phyloP scores from a whole-genome alignment of 1,140 invertebrate species.

The Diprion similis region DNA sequence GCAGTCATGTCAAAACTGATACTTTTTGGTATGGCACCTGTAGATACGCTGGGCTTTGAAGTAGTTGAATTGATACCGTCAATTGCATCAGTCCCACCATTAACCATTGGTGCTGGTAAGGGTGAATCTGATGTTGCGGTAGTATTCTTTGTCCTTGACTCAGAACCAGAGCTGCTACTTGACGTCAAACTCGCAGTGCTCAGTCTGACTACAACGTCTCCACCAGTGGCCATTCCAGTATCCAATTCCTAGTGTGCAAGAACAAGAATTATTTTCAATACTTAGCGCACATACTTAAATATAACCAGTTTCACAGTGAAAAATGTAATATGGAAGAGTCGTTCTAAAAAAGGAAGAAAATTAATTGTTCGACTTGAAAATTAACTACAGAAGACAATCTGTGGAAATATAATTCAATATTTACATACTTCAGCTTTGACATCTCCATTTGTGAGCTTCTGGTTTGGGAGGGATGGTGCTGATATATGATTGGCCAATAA shows the following conservation, averaged over 20 bases:
- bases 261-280: constrained; percentile 9
- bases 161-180: constrained; percentile 59
- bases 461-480: constrained; percentile 32
- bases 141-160: constrained; percentile 43
- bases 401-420: no score
- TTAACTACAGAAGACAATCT: not conserved
- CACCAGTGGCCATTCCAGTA: constrained; percentile 28
- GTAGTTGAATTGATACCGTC: constrained; percentile 34
- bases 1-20: constrained; percentile 92
- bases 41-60: constrained; percentile 68
- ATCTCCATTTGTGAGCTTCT: constrained; percentile 44
- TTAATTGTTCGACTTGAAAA: not conserved
- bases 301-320: no score
- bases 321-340: no score
- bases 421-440: constrained; percentile 44
- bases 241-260: constrained; percentile 35
- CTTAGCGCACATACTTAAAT: no score
- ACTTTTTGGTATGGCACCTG: constrained; percentile 88
- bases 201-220: constrained; percentile 49
- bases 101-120: constrained; percentile 25
- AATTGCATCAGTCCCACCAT: constrained; percentile 40
- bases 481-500: constrained; percentile 50
- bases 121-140: constrained; percentile 29
- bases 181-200: constrained; percentile 62
- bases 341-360: no score